Conservation (phyloP, 2,113 vertebrate species). For the Etheostoma spectabile region DNA sequence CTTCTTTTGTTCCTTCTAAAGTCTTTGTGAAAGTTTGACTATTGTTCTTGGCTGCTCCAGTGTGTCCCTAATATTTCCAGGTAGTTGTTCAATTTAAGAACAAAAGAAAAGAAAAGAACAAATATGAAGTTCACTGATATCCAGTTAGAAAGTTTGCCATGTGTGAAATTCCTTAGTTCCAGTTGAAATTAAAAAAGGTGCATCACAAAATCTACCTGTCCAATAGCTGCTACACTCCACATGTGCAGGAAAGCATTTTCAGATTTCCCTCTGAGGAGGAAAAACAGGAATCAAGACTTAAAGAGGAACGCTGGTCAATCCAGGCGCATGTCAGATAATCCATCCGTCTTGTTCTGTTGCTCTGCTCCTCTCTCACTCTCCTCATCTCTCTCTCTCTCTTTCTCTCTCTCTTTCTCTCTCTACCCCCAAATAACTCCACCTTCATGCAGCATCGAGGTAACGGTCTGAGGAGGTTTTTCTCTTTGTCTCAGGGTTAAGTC, state of each 20-base stretch:
- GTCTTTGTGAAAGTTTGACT: slow-evolving; percentile 27
- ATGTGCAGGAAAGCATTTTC: slow-evolving; percentile 49
- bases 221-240: slow-evolving; percentile 40
- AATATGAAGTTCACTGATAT: slow-evolving; percentile 44
- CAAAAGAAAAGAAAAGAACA: not conserved
- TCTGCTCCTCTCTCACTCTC: slow-evolving; percentile 55
- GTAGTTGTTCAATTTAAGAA: slow-evolving; percentile 10
- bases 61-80: slow-evolving; percentile 43
- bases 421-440: slow-evolving; percentile 71
- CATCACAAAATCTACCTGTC: slow-evolving; percentile 47
- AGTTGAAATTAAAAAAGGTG: slow-evolving; percentile 2
- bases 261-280: slow-evolving; percentile 51
- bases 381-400: slow-evolving; percentile 46
- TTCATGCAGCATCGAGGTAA: slow-evolving; percentile 66
- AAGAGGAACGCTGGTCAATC: slow-evolving; percentile 59
- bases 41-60: slow-evolving; percentile 31
- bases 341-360: slow-evolving; percentile 65
- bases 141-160: slow-evolving; percentile 34
- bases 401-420: slow-evolving; percentile 30
- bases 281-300: slow-evolving; percentile 48
- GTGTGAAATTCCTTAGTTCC: slow-evolving; percentile 50
- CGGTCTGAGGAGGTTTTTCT: slow-evolving; percentile 51
- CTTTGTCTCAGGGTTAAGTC: slow-evolving; percentile 41
- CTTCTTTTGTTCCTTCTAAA: slow-evolving; percentile 12
- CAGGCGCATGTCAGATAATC: slow-evolving; percentile 66